These are phyloP conservation scores for Oegoconia quadripuncta DNA, from an alignment of 2,888 invertebrate genomes.

Conservation along the genomic window DNA sequence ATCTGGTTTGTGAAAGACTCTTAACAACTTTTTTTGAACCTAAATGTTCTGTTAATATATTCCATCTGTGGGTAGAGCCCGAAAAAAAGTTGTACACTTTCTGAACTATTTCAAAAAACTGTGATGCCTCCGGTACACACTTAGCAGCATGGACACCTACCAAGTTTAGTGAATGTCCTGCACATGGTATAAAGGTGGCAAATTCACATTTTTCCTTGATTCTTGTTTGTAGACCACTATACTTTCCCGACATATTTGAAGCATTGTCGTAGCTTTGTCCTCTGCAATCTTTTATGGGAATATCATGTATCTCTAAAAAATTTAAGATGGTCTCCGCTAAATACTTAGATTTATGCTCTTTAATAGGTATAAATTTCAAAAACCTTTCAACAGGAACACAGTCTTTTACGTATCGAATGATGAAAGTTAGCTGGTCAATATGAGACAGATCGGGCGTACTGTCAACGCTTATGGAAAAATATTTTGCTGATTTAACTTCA, in stretches of 20 bases:
- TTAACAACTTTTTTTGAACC: slow-evolving; percentile 26
- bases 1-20: slow-evolving; percentile 30
- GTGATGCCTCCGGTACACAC: slow-evolving; percentile 21
- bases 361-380: slow-evolving; percentile 30
- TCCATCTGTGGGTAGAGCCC: slow-evolving; percentile 19
- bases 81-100: slow-evolving; percentile 27
- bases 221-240: slow-evolving; percentile 24
- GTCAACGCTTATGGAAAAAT: slow-evolving; percentile 26
- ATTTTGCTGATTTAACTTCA: slow-evolving; percentile 28
- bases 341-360: slow-evolving; percentile 33
- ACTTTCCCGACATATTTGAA: slow-evolving; percentile 32
- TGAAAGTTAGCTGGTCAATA: slow-evolving; percentile 34
- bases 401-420: slow-evolving; percentile 32
- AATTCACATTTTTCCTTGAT: slow-evolving; percentile 27
- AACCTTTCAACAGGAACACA: slow-evolving; percentile 32
- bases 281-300: slow-evolving; percentile 25
- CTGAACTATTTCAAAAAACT: slow-evolving; percentile 28
- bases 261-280: slow-evolving; percentile 37
- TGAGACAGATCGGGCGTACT: slow-evolving; percentile 33
- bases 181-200: slow-evolving; percentile 29
- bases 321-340: slow-evolving; percentile 21
- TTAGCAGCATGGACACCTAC: slow-evolving; percentile 16
- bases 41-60: slow-evolving; percentile 23
- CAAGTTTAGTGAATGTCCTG: slow-evolving; percentile 33
- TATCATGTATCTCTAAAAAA: slow-evolving; percentile 17